A percentile compares a stretch with the other conserved stretches of the same genome.
Evolutionary conservation across 92 coral and sea anemone genomes (phyloP).

Genomic region (Phenganax marumi): DNA sequence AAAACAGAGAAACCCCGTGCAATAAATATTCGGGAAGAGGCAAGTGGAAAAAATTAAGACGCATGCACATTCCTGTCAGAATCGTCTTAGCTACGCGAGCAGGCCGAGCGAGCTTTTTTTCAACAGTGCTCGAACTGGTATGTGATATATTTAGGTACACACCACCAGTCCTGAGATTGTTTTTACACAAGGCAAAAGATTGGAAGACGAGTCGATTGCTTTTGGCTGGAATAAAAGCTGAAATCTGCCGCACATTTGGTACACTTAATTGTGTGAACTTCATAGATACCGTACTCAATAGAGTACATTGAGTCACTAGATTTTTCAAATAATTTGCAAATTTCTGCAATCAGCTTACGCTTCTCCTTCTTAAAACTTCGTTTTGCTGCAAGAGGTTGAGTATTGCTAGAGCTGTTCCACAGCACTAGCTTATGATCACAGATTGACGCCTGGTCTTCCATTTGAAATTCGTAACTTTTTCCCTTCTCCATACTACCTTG

Average conservation of each 20-base stretch:
- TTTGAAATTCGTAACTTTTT: neutral
- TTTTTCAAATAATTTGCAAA: neutral
- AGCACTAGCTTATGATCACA: neutral
- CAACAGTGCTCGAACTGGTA: neutral
- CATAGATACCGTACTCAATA: neutral
- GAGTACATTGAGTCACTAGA: neutral
- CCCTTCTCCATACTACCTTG: neutral
- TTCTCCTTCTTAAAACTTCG: neutral
- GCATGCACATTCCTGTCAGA: constrained; percentile 23
- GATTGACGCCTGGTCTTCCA: neutral
- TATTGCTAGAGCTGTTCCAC: constrained; percentile 9
- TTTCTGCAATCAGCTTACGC: neutral
- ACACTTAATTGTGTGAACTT: constrained; percentile 16
- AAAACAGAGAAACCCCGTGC: constrained; percentile 14
- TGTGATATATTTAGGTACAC: constrained; percentile 11
- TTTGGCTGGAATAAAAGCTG: neutral
- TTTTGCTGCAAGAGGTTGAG: constrained; percentile 10
- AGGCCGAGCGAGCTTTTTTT: neutral
- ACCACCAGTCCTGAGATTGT: constrained; percentile 14
- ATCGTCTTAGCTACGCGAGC: neutral
- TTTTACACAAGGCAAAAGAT: constrained; percentile 2
- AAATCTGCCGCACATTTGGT: constrained; percentile 18
- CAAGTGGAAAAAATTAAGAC: constrained; percentile 29
- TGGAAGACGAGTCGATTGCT: constrained; percentile 16
- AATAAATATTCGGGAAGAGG: constrained; percentile 28